Evolutionary conservation across 64 coral and sea anemone species (phyloP).

Genomic region (Porites lutea): DNA sequence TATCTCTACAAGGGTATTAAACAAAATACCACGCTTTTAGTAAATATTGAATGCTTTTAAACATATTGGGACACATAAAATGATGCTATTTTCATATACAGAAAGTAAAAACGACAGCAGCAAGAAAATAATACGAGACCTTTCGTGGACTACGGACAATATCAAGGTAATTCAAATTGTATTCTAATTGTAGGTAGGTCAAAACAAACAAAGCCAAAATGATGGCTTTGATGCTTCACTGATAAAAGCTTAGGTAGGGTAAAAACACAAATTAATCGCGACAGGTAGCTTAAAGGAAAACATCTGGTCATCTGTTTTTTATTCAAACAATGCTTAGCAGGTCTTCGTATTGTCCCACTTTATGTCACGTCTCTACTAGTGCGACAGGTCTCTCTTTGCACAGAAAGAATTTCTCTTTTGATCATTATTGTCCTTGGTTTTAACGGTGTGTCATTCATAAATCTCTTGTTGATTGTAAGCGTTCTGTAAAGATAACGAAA

Average conservation of each 20-base stretch:
- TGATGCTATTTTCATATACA: neutral
- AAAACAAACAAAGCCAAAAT: neutral
- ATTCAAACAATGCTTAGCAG: constrained; percentile 45
- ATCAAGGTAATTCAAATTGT: neutral
- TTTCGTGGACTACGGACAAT: neutral
- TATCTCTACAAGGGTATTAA: neutral
- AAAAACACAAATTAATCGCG: constrained; percentile 10
- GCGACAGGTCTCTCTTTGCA: constrained; percentile 9
- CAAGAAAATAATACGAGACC: neutral
- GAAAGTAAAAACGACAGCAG: neutral
- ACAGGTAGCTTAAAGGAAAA: neutral
- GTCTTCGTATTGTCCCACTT: constrained; percentile 11
- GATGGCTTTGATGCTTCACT: neutral
- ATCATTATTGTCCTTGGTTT: neutral
- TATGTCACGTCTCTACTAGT: neutral
- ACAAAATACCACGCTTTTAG: no score
- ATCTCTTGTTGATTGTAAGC: neutral
- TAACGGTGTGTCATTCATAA: neutral
- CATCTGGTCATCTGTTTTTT: constrained; percentile 27
- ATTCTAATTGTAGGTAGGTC: neutral
- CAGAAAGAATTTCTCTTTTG: constrained; percentile 26
- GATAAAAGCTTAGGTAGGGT: neutral
- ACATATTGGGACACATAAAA: no score
- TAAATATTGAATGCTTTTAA: neutral
- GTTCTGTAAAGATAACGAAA: neutral